phyloP scores from a whole-genome alignment of 2,113 vertebrate genomes.

The Aspiorhynchus laticeps region DNA sequence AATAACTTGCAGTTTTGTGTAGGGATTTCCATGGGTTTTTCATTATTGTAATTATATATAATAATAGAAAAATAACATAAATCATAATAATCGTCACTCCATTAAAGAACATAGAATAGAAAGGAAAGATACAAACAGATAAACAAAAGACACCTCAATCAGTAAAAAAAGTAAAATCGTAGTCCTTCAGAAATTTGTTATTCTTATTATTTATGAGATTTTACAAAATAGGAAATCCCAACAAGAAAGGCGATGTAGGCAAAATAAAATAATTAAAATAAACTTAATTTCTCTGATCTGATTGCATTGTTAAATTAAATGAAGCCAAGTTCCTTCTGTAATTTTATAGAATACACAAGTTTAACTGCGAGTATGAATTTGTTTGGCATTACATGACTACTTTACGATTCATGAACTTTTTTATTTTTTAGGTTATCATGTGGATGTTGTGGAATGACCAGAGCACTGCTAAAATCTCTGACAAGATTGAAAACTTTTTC shows the following conservation, averaged over 20 bases:
- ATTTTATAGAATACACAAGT: not conserved
- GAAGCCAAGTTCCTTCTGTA: not conserved
- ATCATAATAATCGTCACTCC: not conserved
- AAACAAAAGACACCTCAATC: not conserved
- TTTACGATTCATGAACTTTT: not conserved
- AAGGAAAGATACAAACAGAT: too few relatives aligned
- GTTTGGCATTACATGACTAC: not conserved
- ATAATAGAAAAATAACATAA: not conserved
- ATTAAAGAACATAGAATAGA: not conserved
- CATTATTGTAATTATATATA: not conserved
- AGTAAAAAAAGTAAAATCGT: not conserved
- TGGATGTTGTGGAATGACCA: conserved; percentile 69
- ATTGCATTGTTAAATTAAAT: not conserved
- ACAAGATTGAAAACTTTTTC: conserved; percentile 69
- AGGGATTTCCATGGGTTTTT: too few relatives aligned
- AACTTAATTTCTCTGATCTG: not conserved
- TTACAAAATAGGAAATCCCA: not conserved
- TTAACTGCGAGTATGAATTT: not conserved
- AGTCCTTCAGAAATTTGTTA: not conserved
- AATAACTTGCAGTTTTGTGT: not conserved
- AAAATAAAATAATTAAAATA: too few relatives aligned
- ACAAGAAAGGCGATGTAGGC: not conserved
- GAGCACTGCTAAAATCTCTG: conserved; percentile 56
- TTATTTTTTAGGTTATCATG: conserved; percentile 69
- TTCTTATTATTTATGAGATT: too few relatives aligned